Evolutionary conservation across 2,113 vertebrate genomes (phyloP).

Genomic region (Melanerpes formicivorus): DNA sequence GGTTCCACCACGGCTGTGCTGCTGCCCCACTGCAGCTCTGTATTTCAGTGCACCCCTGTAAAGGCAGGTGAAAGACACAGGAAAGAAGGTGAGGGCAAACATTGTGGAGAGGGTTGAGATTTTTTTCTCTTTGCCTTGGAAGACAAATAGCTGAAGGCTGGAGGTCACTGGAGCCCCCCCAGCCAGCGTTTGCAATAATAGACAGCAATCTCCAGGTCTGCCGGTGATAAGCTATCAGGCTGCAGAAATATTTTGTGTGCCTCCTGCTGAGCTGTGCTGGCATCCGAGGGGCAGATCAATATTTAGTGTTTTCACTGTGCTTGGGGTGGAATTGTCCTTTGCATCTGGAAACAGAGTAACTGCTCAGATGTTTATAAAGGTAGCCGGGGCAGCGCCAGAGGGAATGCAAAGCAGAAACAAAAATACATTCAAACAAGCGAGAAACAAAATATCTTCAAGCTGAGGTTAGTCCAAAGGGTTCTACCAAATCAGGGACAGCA

Average conservation of each 20-base stretch:
- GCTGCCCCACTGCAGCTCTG: background rate
- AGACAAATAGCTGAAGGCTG: slow-evolving; percentile 57
- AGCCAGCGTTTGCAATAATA: slow-evolving; percentile 48
- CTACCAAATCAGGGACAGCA: background rate
- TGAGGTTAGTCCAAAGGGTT: background rate
- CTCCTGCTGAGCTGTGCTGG: slow-evolving; percentile 60
- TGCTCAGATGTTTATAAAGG: slow-evolving; percentile 42
- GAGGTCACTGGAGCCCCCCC: slow-evolving; percentile 53
- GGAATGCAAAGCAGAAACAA: background rate
- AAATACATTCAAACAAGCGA: background rate
- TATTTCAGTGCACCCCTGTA: background rate
- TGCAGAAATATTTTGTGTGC: slow-evolving; percentile 49
- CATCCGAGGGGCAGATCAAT: slow-evolving; percentile 55
- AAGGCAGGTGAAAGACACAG: background rate
- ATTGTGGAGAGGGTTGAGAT: background rate
- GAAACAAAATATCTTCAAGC: background rate
- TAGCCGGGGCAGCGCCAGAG: slow-evolving; percentile 28
- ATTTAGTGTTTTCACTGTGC: slow-evolving; percentile 26
- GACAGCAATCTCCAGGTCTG: slow-evolving; percentile 30
- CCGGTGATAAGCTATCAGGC: slow-evolving; percentile 63
- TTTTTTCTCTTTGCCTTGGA: slow-evolving; percentile 56
- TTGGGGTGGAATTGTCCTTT: slow-evolving; percentile 61
- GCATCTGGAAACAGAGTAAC: slow-evolving; percentile 57
- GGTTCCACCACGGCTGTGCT: background rate
- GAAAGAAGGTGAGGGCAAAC: slow-evolving; percentile 12